Percentiles rank a stretch among this genome's conserved stretches.
Conservation (phyloP, 2,113 vertebrate species). For the Natator depressus region DNA sequence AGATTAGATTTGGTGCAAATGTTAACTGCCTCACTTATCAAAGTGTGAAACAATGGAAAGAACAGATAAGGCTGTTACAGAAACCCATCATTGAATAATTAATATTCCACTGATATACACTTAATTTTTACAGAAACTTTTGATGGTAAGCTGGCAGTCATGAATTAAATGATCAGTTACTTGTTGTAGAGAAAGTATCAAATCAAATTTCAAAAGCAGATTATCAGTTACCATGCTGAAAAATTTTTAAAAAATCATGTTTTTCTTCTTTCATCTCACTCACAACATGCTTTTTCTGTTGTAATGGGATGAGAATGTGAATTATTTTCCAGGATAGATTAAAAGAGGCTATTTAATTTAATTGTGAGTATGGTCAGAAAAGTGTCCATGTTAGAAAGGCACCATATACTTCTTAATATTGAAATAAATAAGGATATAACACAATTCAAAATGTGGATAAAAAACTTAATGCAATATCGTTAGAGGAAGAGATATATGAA, state of each 20-base stretch:
- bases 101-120: fast-evolving
- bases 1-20: fast-evolving
- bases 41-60: background rate
- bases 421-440: background rate
- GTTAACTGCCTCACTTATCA: background rate
- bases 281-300: background rate
- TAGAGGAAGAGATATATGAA: background rate
- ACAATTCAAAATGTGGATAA: background rate
- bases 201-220: background rate
- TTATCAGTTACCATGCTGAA: background rate
- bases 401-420: background rate
- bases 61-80: fast-evolving
- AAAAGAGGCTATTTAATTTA: background rate
- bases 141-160: background rate
- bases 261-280: background rate
- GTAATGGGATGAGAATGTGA: background rate
- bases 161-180: no score
- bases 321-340: fast-evolving
- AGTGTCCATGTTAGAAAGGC: background rate
- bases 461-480: background rate
- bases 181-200: background rate
- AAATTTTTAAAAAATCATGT: background rate
- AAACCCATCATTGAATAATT: fast-evolving
- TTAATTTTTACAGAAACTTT: background rate
- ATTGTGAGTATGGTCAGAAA: background rate